Percentiles rank a stretch among this genome's conserved stretches.
phyloP scores from a whole-genome alignment of 2,113 vertebrate genomes.

The Channa argus region DNA sequence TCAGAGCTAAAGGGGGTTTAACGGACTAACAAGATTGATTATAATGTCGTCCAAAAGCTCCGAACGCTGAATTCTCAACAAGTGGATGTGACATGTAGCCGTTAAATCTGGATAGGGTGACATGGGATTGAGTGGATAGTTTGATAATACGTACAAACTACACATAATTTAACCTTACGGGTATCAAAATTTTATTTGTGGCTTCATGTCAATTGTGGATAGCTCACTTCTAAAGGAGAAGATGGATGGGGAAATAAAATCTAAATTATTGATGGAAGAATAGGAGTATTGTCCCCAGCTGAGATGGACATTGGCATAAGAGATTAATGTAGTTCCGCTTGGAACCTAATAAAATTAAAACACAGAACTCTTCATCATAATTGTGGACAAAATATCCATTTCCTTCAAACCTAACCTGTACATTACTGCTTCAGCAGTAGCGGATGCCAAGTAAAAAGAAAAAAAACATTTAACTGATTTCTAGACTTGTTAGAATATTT shows the following conservation, averaged over 20 bases:
- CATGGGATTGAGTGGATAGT: constrained; percentile 1
- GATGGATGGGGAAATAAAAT: constrained; percentile 40
- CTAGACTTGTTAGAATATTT: neutral
- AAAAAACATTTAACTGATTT: neutral
- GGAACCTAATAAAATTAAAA: constrained; percentile 8
- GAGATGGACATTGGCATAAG: constrained; percentile 24
- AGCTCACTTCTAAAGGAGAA: constrained; percentile 16
- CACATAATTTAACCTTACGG: neutral
- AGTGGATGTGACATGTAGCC: constrained; percentile 47
- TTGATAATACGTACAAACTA: neutral
- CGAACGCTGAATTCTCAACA: constrained; percentile 63
- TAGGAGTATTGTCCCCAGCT: constrained; percentile 22
- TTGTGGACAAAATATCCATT: constrained; percentile 5
- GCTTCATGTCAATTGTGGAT: neutral
- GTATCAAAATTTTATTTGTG: neutral
- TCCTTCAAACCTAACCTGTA: neutral
- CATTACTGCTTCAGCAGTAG: neutral
- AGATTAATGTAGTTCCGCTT: constrained; percentile 22
- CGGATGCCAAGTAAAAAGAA: too few species aligned
- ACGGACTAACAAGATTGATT: constrained; percentile 74
- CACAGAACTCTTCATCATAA: constrained; percentile 7
- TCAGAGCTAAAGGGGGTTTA: constrained; percentile 56
- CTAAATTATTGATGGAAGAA: constrained; percentile 35
- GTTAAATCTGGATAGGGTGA: constrained; percentile 13
- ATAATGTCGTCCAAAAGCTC: constrained; percentile 80